A percentile compares a stretch with the other conserved stretches of the same genome.
Conservation (phyloP, 2,888 invertebrate species). For the Dryomyza anilis region DNA sequence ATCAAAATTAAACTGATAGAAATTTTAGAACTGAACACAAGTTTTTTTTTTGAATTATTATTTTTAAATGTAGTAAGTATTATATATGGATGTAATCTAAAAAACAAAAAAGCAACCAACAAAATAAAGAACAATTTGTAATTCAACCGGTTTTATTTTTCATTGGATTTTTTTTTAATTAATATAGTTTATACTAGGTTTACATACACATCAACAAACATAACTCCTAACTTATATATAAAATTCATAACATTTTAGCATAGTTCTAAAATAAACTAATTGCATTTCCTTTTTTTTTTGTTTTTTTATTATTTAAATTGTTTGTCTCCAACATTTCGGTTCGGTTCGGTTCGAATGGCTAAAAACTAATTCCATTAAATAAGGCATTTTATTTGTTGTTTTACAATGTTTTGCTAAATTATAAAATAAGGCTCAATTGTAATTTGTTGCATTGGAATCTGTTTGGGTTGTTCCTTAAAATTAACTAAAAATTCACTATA, state of each 20-base stretch:
- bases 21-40: conserved; percentile 46
- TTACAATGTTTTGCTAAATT: conserved; percentile 16
- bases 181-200: conserved; percentile 2
- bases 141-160: background rate
- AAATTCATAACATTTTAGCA: no score
- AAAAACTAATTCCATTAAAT: conserved; percentile 34
- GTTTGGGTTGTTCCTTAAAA: no score
- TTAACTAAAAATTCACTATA: no score
- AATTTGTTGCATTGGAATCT: no score
- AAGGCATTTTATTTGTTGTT: conserved; percentile 34
- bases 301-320: conserved; percentile 4
- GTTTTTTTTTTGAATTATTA: background rate
- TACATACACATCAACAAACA: conserved; percentile 17
- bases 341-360: conserved; percentile 12
- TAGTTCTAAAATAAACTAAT: no score
- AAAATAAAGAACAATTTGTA: background rate
- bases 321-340: no score
- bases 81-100: conserved; percentile 9
- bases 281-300: no score
- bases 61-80: no score
- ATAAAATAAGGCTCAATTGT: conserved; percentile 21
- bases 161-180: conserved; percentile 8
- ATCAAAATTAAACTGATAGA: conserved; percentile 42
- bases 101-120: background rate
- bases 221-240: conserved; percentile 3